Evolutionary conservation across 2,888 invertebrate species (phyloP).

Genomic region (Nomada lathburiana): DNA sequence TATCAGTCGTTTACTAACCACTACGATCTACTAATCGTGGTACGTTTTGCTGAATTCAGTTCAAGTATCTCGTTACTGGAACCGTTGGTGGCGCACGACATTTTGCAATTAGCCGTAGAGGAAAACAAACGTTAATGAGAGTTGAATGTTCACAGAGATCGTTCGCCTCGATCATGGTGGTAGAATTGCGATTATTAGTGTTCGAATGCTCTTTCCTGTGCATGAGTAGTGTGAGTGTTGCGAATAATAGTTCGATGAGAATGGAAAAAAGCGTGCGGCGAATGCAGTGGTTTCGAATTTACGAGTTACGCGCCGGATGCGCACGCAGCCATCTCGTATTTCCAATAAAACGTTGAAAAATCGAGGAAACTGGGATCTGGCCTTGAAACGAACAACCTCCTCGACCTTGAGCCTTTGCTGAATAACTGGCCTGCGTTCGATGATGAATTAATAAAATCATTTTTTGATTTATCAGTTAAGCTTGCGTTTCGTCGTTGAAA

Average conservation of each 20-base stretch:
- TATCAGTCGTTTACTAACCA: neutral
- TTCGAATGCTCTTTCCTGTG: conserved; percentile 12
- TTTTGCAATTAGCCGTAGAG: neutral
- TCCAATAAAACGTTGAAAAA: conserved; percentile 41
- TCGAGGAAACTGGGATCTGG: conserved; percentile 38
- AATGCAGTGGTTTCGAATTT: conserved; percentile 30
- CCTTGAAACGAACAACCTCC: conserved; percentile 39
- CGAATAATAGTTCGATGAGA: neutral
- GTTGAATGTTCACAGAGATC: neutral
- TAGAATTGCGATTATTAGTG: conserved; percentile 13
- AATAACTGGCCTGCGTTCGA: neutral
- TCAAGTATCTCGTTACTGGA: neutral
- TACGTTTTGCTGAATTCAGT: neutral
- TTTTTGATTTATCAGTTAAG: conserved; percentile 16
- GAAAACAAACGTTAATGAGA: conserved; percentile 9
- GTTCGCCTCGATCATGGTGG: neutral
- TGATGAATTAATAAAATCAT: conserved; percentile 13
- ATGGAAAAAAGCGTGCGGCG: neutral
- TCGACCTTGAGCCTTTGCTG: conserved; percentile 31
- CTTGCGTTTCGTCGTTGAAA: neutral
- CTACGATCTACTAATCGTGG: too few species aligned
- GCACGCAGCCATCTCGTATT: conserved; percentile 24
- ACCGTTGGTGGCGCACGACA: neutral
- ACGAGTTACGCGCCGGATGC: conserved; percentile 2
- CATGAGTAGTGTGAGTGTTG: conserved; percentile 4